Evolutionary conservation across 1,140 invertebrate species (phyloP), one percentile per base, ranked within the genome.

Genomic region (Gryon sp.): DNA sequence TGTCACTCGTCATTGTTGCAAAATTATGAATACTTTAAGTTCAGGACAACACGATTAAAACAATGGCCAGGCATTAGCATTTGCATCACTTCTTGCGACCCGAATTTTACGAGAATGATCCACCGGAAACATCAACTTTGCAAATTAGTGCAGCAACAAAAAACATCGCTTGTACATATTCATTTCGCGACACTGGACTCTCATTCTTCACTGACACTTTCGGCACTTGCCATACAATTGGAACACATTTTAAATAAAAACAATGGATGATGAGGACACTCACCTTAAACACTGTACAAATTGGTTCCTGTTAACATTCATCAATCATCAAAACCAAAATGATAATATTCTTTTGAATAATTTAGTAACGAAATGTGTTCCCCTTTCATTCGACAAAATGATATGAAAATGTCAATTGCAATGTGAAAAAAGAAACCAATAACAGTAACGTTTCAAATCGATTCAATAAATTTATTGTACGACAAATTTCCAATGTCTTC

Each of bases 141-240:
- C 75, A 82, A 82, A 83, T 81, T 80, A 59, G 78, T 79, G 78
- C 82, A 80, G 4, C 41, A 34, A 74, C 63, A 75, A 76, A 69
- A 72, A 60, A 20, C 11, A 12, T n/a, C n/a, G n/a, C 46, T 38
- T 28, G n/a, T 70, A 45, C 55, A 79, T 76, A 79, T 79, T 76
- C 77, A 79, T 63, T 36, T n/a, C 73, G 40, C 68, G 55, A 48
- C 48, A 22, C 24, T 32, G 40, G 38, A 9, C 8, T 14, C 0
- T 41, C 41, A 66, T 59, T 74, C 40, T 73, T 73, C 65, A 34
- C 32, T 14, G 32, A 50, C 53, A 52, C 70, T 68, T 69, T 66
- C 20, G 57, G 46, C 36, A 50, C 6, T 11, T 75, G 9, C 22
- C 30, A 60, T 16, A 59, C 65, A 69, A 52, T 72, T 40, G 50